Conservation (phyloP, 2,113 vertebrate species). For the Prionailurus viverrinus region DNA sequence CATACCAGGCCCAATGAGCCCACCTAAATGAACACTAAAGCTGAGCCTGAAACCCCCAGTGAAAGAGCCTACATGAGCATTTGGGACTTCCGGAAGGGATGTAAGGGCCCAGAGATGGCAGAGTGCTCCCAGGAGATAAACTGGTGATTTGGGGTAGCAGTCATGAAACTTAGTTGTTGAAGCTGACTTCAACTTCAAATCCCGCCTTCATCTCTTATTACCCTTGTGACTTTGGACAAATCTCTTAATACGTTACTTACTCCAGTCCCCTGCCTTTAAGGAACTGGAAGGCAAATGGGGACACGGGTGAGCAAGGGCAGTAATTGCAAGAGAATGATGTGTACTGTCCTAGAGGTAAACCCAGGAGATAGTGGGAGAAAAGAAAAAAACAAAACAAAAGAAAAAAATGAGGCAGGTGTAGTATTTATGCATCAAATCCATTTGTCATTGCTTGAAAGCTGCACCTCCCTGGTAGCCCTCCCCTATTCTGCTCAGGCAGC, state of each 20-base stretch:
- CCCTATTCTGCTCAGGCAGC: neutral
- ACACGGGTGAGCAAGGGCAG: too few species aligned
- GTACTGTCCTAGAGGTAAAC: neutral
- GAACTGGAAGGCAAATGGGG: neutral
- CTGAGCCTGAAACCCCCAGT: neutral
- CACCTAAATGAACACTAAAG: neutral
- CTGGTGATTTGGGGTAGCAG: rapidly evolving
- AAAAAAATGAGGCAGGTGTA: neutral
- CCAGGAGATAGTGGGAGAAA: neutral
- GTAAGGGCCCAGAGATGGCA: neutral
- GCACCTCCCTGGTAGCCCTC: neutral
- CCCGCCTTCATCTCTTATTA: neutral
- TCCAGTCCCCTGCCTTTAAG: neutral
- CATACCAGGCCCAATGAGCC: rapidly evolving
- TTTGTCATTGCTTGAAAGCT: neutral
- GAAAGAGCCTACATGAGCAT: neutral
- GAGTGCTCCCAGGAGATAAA: rapidly evolving
- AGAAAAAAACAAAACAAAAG: neutral
- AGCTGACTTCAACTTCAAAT: neutral
- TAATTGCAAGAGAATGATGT: neutral
- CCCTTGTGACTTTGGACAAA: too few species aligned
- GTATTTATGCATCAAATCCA: neutral
- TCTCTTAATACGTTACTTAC: neutral
- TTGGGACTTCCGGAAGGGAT: neutral
- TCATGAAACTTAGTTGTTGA: neutral